phyloP scores from a whole-genome alignment of 2,888 invertebrate species.

The Calameuta filiformis region DNA sequence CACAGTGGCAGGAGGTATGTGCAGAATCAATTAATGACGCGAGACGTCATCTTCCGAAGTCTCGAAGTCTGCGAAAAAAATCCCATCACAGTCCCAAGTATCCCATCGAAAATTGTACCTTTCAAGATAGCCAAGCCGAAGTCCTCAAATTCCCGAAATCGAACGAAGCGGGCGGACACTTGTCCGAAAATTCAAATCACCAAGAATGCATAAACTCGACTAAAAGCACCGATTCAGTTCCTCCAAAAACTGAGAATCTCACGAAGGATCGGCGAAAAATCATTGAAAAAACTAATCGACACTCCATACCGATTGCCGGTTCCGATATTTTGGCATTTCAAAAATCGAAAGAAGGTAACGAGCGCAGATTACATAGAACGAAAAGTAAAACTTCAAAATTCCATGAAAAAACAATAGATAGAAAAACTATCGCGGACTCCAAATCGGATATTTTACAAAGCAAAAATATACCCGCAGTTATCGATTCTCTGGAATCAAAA shows the following conservation, averaged over 20 bases:
- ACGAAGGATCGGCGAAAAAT: neutral
- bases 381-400: neutral
- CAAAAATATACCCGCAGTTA: neutral
- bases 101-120: neutral
- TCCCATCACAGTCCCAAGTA: neutral
- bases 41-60: neutral
- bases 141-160: neutral
- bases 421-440: neutral
- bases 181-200: neutral
- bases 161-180: neutral
- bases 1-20: conserved; percentile 76
- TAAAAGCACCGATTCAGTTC: neutral
- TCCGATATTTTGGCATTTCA: neutral
- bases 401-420: neutral
- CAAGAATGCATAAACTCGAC: neutral
- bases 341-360: neutral
- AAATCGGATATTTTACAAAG: neutral
- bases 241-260: neutral
- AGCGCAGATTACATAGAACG: neutral
- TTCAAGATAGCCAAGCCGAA: neutral
- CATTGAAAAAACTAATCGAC: conserved; percentile 9
- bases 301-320: neutral
- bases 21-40: conserved; percentile 15
- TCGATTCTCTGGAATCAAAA: neutral
- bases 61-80: neutral